Percentiles rank a stretch among this genome's conserved stretches.
Conservation (phyloP, 1,140 invertebrate genomes). For the Chlorops oryzae region DNA sequence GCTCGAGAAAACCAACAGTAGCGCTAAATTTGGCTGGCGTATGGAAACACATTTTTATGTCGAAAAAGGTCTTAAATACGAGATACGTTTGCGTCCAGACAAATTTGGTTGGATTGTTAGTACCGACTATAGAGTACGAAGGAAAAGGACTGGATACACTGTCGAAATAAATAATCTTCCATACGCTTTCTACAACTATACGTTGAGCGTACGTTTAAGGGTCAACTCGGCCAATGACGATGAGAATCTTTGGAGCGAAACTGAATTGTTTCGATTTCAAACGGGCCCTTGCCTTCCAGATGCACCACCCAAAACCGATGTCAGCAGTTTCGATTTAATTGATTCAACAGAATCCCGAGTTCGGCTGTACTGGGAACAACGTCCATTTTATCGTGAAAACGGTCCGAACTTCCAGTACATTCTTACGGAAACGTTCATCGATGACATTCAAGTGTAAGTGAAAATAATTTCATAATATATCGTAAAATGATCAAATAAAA, state of each 20-base stretch:
- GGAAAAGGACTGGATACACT: too few species aligned
- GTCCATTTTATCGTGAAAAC: slow-evolving; percentile 11
- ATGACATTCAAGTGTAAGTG: slow-evolving; percentile 9
- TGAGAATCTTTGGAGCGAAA: slow-evolving; percentile 12
- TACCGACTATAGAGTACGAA: too few species aligned
- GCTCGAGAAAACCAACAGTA: too few species aligned
- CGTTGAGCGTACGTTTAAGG: slow-evolving; percentile 10
- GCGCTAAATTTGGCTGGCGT: slow-evolving; percentile 5
- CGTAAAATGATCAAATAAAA: too few species aligned
- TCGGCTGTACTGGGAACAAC: slow-evolving; percentile 15
- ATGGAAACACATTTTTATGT: slow-evolving; percentile 8
- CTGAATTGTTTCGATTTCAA: slow-evolving; percentile 5
- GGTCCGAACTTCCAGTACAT: slow-evolving; percentile 15
- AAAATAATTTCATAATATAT: not conserved
- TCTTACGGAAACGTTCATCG: not conserved
- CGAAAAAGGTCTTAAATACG: slow-evolving; percentile 8
- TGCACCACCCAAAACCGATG: slow-evolving; percentile 8
- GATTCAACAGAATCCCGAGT: slow-evolving; percentile 14
- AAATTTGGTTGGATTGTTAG: not conserved
- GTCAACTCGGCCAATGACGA: slow-evolving; percentile 1
- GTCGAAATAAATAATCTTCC: slow-evolving; percentile 12
- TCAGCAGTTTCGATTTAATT: slow-evolving; percentile 14
- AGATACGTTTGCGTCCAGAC: slow-evolving; percentile 10
- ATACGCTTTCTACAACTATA: slow-evolving; percentile 10
- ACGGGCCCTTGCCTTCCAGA: slow-evolving; percentile 6